Conservation (phyloP, 2,888 invertebrate genomes). For the Spicauda simplicius region DNA sequence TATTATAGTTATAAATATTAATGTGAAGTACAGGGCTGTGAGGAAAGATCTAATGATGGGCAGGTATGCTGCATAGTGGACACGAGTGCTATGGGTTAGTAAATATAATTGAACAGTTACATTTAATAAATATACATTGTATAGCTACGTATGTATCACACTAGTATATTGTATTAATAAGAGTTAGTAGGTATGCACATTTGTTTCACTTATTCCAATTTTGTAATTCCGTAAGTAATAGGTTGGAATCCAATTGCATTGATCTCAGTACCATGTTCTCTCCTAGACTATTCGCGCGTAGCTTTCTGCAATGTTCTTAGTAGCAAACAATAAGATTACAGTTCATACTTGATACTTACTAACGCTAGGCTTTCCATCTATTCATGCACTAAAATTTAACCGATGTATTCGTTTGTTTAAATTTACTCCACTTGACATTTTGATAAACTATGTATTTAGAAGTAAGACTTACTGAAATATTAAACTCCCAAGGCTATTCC, state of each 20-base stretch:
- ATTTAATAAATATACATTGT: not conserved
- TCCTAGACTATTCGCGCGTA: not conserved
- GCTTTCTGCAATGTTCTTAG: slow-evolving; percentile 8
- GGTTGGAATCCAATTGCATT: slow-evolving; percentile 3
- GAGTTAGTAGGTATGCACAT: slow-evolving; percentile 8
- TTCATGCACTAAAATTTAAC: not conserved
- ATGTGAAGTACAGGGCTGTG: slow-evolving; percentile 7
- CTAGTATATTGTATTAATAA: not conserved
- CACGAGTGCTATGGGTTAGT: too few species aligned
- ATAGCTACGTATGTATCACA: not conserved
- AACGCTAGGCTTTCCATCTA: not conserved
- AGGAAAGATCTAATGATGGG: not conserved
- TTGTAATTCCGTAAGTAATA: slow-evolving; percentile 17
- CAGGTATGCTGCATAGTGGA: not conserved
- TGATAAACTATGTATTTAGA: not conserved
- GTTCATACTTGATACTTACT: not conserved
- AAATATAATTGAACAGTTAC: too few species aligned
- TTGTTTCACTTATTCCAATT: slow-evolving; percentile 8
- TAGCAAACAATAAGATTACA: not conserved
- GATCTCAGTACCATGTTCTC: slow-evolving; percentile 8
- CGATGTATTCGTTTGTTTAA: not conserved
- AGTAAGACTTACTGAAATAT: too few species aligned
- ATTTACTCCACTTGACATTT: not conserved
- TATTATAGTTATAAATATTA: not conserved
- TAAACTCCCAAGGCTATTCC: slow-evolving; percentile 12